Evolutionary conservation across 2,888 invertebrate genomes (phyloP).

Genomic region (Nomada ferruginata): DNA sequence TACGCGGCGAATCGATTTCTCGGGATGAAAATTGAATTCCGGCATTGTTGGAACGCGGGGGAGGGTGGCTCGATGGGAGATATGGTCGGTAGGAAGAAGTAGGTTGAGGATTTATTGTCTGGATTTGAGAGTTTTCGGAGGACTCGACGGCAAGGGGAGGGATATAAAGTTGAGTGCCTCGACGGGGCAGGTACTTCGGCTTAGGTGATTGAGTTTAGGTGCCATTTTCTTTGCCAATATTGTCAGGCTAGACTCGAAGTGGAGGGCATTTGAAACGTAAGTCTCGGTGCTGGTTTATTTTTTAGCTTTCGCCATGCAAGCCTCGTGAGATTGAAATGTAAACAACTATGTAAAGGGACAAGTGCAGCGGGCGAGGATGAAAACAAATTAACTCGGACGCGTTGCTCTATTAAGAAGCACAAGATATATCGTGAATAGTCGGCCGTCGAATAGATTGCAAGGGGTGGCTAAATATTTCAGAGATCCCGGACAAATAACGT

Average conservation of each 20-base stretch:
- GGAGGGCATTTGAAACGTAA: not conserved
- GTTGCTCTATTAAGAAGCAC: too few species aligned
- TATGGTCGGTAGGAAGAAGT: not conserved
- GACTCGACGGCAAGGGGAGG: not conserved
- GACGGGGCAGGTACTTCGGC: not conserved
- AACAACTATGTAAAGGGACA: too few species aligned
- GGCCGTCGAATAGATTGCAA: not conserved
- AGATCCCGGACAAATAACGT: constrained; percentile 1
- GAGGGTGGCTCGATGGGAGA: too few species aligned
- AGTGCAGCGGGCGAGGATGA: too few species aligned
- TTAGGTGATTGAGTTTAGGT: constrained; percentile 6
- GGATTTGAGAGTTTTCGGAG: not conserved
- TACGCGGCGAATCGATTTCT: not conserved
- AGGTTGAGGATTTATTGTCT: not conserved
- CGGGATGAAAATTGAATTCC: not conserved
- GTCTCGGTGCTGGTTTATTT: too few species aligned
- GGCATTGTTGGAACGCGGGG: not conserved
- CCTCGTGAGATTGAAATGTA: too few species aligned
- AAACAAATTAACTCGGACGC: too few species aligned
- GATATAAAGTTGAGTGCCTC: not conserved
- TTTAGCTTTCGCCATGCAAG: too few species aligned
- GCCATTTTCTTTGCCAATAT: not conserved
- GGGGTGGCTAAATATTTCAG: not conserved
- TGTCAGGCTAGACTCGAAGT: not conserved
- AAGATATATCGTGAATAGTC: constrained; percentile 14